Base-by-base conservation (phyloP, 2,888 invertebrate genomes). In the Archips crataeganus region DNA sequence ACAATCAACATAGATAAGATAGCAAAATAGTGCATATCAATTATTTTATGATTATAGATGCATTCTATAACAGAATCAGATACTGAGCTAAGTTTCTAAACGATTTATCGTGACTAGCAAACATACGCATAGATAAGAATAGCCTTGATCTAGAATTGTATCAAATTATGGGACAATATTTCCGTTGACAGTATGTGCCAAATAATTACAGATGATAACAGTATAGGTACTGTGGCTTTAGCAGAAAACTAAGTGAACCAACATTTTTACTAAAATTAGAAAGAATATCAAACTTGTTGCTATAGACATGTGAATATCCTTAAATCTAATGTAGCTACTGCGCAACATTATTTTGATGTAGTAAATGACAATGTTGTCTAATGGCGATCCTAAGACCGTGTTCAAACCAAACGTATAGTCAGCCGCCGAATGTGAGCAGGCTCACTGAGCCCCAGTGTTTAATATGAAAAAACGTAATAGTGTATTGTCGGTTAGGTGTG, bases 131-230 rank as follows among this genome's bases (percentile, higher is more conserved):
- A 64, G 73, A 73, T 73, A 73, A 69, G 59, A 42, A 39, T 34
- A 51, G 15, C 73, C 73, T 73, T 73, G 73, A 64, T 59, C 59
- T 73, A 68, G 68, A 68, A 63, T 36, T n/a, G 47, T 68, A 63
- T 42, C 62, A 68, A 57, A 68, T 42, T 63, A 68, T 62, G 42
- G 59, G 68, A 49, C 51, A 61, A 47, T 42, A 59, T 57, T 68
- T 73, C 73, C 68, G 59, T 39, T 67, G 36, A 45, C 61, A 51
- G 34, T 51, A 42, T 45, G 65, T 42, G 71, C 71, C 34, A 61
- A 60, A 66, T 71, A 59, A 39, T 39, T 39, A 4, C 39, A 3
- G 23, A 65, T 49, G 10, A 8, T 54, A 42, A 23, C 3, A 36
- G 15, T 2, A 4, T 23, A 23, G n/a, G n/a, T 23, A 23, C 23